Evolutionary conservation across 2,888 invertebrate genomes (phyloP).

Genomic region (Parasteatoda lunata): DNA sequence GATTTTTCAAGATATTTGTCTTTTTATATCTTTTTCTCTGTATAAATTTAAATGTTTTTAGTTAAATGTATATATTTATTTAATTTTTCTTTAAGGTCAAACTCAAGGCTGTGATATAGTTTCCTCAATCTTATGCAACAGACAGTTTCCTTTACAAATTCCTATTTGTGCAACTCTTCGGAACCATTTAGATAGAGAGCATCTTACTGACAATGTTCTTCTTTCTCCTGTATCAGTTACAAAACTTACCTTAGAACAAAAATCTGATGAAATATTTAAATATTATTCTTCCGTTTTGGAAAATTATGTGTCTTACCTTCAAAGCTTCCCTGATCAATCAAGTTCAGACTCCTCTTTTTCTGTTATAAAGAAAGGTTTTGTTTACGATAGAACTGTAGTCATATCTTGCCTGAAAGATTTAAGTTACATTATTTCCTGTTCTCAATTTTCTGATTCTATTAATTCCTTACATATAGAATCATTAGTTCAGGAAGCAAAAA

Average conservation of each 20-base stretch:
- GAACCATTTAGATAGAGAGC: too few relatives aligned
- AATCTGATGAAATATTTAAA: slow-evolving; percentile 33
- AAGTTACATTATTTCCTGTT: slow-evolving; percentile 23
- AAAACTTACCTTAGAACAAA: slow-evolving; percentile 26
- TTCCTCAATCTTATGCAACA: slow-evolving; percentile 42
- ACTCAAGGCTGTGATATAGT: slow-evolving; percentile 28
- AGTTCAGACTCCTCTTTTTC: slow-evolving; percentile 22
- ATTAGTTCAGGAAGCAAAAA: background rate
- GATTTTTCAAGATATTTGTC: too few relatives aligned
- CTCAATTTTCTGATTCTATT: background rate
- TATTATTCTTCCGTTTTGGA: slow-evolving; percentile 26
- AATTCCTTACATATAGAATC: background rate
- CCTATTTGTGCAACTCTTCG: too few relatives aligned
- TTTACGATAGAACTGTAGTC: background rate
- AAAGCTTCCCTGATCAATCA: background rate
- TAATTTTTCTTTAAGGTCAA: slow-evolving; percentile 32
- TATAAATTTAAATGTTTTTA: too few relatives aligned
- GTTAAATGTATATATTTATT: too few relatives aligned
- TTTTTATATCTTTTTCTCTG: too few relatives aligned
- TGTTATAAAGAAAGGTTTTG: slow-evolving; percentile 12
- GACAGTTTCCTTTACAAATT: slow-evolving; percentile 4
- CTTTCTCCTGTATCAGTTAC: slow-evolving; percentile 43
- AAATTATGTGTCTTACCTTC: slow-evolving; percentile 23
- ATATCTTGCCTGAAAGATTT: slow-evolving; percentile 43
- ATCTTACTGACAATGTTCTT: background rate